phyloP scores from a whole-genome alignment of 2,888 invertebrate species.

The Cryptus viduatorius region DNA sequence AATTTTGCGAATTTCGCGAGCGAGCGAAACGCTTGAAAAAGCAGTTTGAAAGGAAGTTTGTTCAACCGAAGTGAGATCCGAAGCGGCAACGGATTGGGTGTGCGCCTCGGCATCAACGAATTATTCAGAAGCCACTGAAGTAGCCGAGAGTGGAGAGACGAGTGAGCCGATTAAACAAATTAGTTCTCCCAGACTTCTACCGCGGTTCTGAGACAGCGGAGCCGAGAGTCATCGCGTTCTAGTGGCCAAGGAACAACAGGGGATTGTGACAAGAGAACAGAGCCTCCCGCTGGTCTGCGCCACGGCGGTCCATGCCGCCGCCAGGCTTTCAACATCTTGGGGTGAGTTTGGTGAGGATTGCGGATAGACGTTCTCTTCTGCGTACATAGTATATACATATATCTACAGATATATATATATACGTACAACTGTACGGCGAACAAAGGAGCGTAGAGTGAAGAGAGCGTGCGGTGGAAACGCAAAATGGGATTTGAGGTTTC shows the following conservation, averaged over 20 bases:
- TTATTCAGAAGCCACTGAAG: constrained; percentile 53
- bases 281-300: not conserved
- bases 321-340: constrained; percentile 44
- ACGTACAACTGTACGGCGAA: not conserved
- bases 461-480: constrained; percentile 37
- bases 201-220: constrained; percentile 15
- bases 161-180: constrained; percentile 58
- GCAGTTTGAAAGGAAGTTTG: constrained; percentile 17
- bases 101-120: constrained; percentile 32
- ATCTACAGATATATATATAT: not conserved
- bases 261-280: constrained; percentile 19
- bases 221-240: constrained; percentile 23
- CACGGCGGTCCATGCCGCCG: constrained; percentile 19
- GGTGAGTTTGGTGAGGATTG: constrained; percentile 39
- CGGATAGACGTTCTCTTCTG: not conserved
- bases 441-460: constrained; percentile 19
- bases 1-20: not conserved
- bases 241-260: constrained; percentile 34
- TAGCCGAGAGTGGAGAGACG: constrained; percentile 39
- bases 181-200: constrained; percentile 33
- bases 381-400: not conserved
- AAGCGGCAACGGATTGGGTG: not conserved
- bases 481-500: constrained; percentile 74
- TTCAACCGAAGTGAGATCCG: constrained; percentile 5
- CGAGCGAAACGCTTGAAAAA: not conserved